Evolutionary conservation across 2,888 invertebrate species (phyloP).

Genomic region (Melieria omissa): DNA sequence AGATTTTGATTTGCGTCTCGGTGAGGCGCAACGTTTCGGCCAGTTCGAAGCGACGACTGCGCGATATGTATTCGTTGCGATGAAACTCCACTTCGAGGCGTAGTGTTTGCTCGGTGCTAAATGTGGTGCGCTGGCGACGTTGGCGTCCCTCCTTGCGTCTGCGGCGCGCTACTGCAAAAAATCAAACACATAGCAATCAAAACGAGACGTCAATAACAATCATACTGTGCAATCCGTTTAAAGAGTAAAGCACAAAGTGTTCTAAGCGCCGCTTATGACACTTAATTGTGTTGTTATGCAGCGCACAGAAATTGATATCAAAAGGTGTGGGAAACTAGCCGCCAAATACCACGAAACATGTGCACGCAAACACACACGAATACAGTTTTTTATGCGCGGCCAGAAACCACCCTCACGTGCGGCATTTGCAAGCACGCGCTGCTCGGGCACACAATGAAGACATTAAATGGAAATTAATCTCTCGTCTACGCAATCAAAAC

Average conservation of each 20-base stretch:
- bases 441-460: conserved; percentile 47
- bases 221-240: not conserved
- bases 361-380: not conserved
- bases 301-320: not conserved
- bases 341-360: not conserved
- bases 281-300: not conserved
- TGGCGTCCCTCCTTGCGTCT: conserved; percentile 88
- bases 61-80: conserved; percentile 90
- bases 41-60: conserved; percentile 83
- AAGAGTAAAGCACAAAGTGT: conserved; percentile 5
- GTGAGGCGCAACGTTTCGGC: conserved; percentile 77
- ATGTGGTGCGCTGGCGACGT: conserved; percentile 91
- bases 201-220: not conserved
- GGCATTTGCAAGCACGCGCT: conserved; percentile 4
- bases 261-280: conserved; percentile 29
- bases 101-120: conserved; percentile 92
- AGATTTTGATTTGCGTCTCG: conserved; percentile 87
- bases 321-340: not conserved
- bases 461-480: conserved; percentile 59
- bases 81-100: conserved; percentile 92
- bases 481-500: conserved; percentile 40
- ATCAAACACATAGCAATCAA: conserved; percentile 29
- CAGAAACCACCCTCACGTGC: not conserved
- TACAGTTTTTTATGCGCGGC: not conserved
- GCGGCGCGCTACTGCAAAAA: conserved; percentile 79